Conservation (phyloP, 2,797 vertebrate genomes). For the Phoxinus dragarum region DNA sequence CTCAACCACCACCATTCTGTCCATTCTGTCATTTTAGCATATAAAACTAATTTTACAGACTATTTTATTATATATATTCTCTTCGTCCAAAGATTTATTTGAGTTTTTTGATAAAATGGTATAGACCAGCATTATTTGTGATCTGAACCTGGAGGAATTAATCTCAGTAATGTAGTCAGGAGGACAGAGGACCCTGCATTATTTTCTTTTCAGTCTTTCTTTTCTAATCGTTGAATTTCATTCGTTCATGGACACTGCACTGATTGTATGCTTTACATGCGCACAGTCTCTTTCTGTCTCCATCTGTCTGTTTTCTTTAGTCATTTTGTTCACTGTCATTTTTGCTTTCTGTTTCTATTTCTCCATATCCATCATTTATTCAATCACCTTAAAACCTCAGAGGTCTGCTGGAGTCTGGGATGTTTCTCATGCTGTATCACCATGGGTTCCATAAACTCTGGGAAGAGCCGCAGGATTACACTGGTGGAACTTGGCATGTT, state of each 20-base stretch:
- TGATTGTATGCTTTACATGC: neutral
- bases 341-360: neutral
- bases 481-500: slow-evolving; percentile 66
- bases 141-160: too few species aligned
- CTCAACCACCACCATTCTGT: too few species aligned
- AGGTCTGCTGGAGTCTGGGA: slow-evolving; percentile 31
- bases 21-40: too few species aligned
- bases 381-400: slow-evolving; percentile 27
- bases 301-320: neutral
- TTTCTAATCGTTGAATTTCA: neutral
- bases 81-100: too few species aligned
- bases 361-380: slow-evolving; percentile 6
- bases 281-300: neutral
- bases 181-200: neutral
- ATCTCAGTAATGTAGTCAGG: too few species aligned
- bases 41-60: too few species aligned
- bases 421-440: slow-evolving; percentile 48
- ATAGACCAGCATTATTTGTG: neutral
- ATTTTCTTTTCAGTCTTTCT: slow-evolving; percentile 4
- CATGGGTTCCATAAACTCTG: slow-evolving; percentile 58
- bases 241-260: neutral
- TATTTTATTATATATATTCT: too few species aligned
- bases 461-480: slow-evolving; percentile 65
- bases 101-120: neutral
- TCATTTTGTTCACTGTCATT: neutral